Percentiles rank a stretch among this genome's conserved stretches.
Conservation (phyloP, 2,797 vertebrate species). For the Sitta carolinensis region DNA sequence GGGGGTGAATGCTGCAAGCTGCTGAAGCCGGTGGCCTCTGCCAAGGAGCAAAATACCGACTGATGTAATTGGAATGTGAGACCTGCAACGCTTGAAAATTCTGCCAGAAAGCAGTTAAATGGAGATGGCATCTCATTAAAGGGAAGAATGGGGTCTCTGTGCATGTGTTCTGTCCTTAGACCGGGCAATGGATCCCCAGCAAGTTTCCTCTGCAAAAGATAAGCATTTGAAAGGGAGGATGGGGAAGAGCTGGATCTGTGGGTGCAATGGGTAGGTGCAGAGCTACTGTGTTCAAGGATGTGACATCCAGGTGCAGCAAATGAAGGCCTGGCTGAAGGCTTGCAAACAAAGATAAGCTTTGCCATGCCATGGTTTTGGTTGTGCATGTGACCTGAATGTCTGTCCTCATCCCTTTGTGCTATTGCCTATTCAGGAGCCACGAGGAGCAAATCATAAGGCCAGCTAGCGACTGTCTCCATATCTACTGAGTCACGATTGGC, state of each 20-base stretch:
- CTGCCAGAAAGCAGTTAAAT: slow-evolving; percentile 54
- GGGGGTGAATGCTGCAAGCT: slow-evolving; percentile 35
- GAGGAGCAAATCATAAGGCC: slow-evolving; percentile 47
- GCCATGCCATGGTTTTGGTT: neutral
- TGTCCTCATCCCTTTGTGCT: slow-evolving; percentile 46
- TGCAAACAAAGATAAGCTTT: neutral
- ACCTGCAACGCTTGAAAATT: slow-evolving; percentile 52
- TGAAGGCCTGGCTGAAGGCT: neutral
- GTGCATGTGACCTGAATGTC: slow-evolving; percentile 8
- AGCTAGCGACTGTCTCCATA: slow-evolving; percentile 43
- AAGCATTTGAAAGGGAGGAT: neutral
- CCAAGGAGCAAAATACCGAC: slow-evolving; percentile 48
- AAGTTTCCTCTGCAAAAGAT: neutral
- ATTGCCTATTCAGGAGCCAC: slow-evolving; percentile 33
- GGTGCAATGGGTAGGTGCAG: neutral
- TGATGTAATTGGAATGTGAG: slow-evolving; percentile 62
- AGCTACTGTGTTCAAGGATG: neutral
- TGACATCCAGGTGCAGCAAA: neutral
- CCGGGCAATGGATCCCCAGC: neutral
- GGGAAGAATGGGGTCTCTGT: slow-evolving; percentile 61
- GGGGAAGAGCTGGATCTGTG: neutral
- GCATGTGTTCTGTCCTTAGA: neutral
- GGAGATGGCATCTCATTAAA: slow-evolving; percentile 63
- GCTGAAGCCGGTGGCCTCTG: slow-evolving; percentile 15
- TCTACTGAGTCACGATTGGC: slow-evolving; percentile 58